These are phyloP conservation scores for Polyergus mexicanus DNA, from an alignment of 1,140 invertebrate genomes.

Conservation along the genomic window DNA sequence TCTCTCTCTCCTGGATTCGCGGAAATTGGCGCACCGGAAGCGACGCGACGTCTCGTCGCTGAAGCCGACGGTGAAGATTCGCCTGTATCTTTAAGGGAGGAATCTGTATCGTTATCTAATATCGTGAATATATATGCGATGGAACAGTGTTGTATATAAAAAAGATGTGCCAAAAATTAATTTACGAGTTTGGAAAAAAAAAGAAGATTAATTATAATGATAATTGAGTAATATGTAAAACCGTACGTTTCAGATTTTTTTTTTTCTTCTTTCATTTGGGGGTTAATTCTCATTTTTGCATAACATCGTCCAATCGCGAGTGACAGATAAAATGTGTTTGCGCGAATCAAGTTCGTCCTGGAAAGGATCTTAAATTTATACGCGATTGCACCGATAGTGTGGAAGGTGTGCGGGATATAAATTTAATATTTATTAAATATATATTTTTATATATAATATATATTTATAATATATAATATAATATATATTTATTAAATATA, in stretches of 20 bases:
- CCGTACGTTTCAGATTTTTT: too few relatives aligned
- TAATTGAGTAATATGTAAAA: too few relatives aligned
- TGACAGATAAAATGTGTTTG: slow-evolving; percentile 17
- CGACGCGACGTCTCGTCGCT: neutral
- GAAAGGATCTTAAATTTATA: neutral
- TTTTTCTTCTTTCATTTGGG: neutral
- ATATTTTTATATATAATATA: too few relatives aligned
- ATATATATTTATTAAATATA: too few relatives aligned
- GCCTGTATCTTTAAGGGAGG: neutral
- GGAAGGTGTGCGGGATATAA: neutral
- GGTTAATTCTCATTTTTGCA: neutral
- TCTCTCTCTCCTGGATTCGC: slow-evolving; percentile 36
- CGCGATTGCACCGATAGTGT: neutral
- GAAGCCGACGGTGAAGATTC: slow-evolving; percentile 13
- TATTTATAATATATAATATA: too few relatives aligned
- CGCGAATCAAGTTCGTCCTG: neutral
- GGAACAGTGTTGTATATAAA: neutral
- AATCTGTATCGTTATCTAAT: neutral
- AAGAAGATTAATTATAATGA: too few relatives aligned
- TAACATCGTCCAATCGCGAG: neutral
- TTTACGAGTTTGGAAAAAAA: neutral
- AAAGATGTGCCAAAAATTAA: neutral
- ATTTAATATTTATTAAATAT: too few relatives aligned
- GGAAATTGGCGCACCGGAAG: slow-evolving; percentile 1
- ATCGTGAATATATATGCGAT: neutral